Conservation (phyloP, 2,888 invertebrate genomes). For the Macrosoma leucophasiata region DNA sequence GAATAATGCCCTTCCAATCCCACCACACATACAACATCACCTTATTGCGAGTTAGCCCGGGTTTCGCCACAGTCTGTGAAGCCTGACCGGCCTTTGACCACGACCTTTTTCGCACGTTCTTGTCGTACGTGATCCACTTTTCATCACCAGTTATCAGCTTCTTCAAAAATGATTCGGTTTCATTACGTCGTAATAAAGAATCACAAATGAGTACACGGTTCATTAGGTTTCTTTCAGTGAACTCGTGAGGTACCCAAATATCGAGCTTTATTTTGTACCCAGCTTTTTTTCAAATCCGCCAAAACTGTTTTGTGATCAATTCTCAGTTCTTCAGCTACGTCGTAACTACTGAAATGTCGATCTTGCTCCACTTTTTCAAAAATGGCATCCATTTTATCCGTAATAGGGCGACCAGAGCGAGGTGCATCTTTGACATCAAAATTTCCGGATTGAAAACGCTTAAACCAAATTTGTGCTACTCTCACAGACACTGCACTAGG, state of each 20-base stretch:
- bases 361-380: conserved; percentile 20
- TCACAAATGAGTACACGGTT: conserved; percentile 9
- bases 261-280: conserved; percentile 1
- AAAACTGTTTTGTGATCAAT: conserved; percentile 8
- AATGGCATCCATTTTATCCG: conserved; percentile 22
- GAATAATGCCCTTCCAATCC: conserved; percentile 24
- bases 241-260: conserved; percentile 1
- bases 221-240: conserved; percentile 5
- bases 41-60: conserved; percentile 21
- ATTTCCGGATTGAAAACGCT: conserved; percentile 13
- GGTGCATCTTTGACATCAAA: conserved; percentile 22
- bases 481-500: conserved; percentile 10
- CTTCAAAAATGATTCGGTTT: conserved; percentile 10
- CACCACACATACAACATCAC: conserved; percentile 22
- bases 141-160: conserved; percentile 5
- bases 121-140: conserved; percentile 21
- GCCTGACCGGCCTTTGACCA: conserved; percentile 23
- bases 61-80: conserved; percentile 22
- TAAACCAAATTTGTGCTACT: conserved; percentile 12
- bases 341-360: conserved; percentile 9
- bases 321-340: conserved; percentile 10
- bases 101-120: conserved; percentile 21
- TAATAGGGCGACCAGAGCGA: conserved; percentile 21
- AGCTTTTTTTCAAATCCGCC: conserved; percentile 3
- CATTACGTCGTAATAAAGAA: conserved; percentile 9